Base-by-base conservation (phyloP, 2,113 vertebrate genomes). In the Thomomys bottae region DNA sequence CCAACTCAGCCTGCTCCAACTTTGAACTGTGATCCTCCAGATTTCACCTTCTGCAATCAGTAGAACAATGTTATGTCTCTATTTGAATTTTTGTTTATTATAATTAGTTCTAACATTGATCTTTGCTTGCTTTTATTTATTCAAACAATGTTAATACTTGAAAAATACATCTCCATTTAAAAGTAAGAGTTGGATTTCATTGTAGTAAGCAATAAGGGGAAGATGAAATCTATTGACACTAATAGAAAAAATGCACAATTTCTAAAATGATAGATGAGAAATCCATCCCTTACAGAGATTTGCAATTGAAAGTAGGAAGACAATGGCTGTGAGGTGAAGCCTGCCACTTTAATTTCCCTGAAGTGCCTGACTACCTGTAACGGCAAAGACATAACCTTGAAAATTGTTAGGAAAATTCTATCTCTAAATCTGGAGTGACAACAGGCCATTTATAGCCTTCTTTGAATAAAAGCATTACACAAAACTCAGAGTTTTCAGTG, bases 211-310 rank as follows among this genome's bases (percentile, higher is more conserved):
- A 76, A 4, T 1, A 11, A 73, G 88, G 30, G 24, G 45, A 92
- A 87, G 24, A 81, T 82, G 61, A 81, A 17, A 68, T 78, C 84
- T 73, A 70, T 72, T 89, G 38, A 70, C n/a, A 79, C 81, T 95
- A 95, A 83, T 77, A 80, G 61, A 75, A n/a, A 17, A 94, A 84
- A 79, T 67, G 23, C 24, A 67, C 75, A 68, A 85, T 88, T 61
- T 93, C 26, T 83, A 54, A 88, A 84, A 21, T 28, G 45, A 63
- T 93, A 57, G 73, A 26, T 90, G 64, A 71, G 45, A 89, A 87
- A 80, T 66, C 67, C 24, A 75, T 80, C 40, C 17, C 10, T 89
- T 92, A 21, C 49, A 21, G 57, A 87, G n/a, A 84, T 81, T 64
- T 94, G 89, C 59, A 79, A 14, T 8, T 68, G 61, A 68, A 88